Conservation (phyloP, 2,113 vertebrate species). For the Grus americana region DNA sequence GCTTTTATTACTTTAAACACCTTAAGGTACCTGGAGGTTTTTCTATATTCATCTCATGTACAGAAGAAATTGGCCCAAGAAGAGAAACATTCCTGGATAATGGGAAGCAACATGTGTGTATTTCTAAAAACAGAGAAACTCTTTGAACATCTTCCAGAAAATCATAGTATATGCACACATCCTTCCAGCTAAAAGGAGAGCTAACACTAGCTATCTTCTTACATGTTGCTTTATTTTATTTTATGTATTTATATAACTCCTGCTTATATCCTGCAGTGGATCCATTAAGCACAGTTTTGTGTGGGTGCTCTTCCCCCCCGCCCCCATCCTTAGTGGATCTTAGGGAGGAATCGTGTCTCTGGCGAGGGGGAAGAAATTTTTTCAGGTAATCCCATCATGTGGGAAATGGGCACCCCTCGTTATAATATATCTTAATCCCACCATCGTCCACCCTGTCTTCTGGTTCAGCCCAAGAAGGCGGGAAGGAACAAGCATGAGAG, state of each 20-base stretch:
- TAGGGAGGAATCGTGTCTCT: background rate
- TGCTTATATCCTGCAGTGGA: background rate
- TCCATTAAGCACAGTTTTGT: background rate
- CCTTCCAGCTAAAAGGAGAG: slow-evolving; percentile 10
- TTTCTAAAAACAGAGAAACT: slow-evolving; percentile 46
- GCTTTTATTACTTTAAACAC: slow-evolving; percentile 49
- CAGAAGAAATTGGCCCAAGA: slow-evolving; percentile 62
- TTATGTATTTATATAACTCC: background rate
- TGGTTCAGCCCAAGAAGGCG: background rate
- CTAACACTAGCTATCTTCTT: background rate
- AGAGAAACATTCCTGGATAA: slow-evolving; percentile 70
- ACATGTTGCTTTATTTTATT: slow-evolving; percentile 3
- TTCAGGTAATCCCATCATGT: background rate
- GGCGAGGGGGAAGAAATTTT: background rate
- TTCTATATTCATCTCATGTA: slow-evolving; percentile 24
- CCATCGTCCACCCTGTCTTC: background rate
- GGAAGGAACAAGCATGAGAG: background rate
- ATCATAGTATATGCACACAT: background rate
- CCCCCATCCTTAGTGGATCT: background rate
- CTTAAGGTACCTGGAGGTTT: slow-evolving; percentile 47
- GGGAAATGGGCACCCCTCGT: background rate
- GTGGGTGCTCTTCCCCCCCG: background rate
- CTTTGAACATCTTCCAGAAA: slow-evolving; percentile 64
- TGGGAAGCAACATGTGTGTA: slow-evolving; percentile 53
- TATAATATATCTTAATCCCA: background rate